These are phyloP conservation scores for Pelosia muscerda DNA, from an alignment of 2,888 invertebrate species.

Conservation along the genomic window DNA sequence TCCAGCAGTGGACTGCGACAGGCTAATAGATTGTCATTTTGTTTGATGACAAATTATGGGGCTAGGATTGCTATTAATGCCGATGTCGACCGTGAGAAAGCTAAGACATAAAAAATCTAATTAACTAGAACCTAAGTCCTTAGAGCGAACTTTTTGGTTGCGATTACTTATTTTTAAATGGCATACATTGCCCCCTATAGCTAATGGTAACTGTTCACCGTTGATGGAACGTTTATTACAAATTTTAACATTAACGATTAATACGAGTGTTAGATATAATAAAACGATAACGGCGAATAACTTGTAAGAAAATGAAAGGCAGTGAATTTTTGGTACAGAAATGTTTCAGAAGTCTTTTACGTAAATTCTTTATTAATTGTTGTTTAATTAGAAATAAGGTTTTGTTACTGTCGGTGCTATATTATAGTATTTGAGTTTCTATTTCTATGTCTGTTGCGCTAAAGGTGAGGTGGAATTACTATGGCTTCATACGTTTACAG, in stretches of 20 bases:
- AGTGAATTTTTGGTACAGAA: slow-evolving; percentile 76
- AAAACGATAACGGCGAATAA: slow-evolving; percentile 73
- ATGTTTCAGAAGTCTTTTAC: slow-evolving; percentile 63
- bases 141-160: slow-evolving; percentile 87
- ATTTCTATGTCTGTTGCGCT: slow-evolving; percentile 21
- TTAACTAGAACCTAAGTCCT: slow-evolving; percentile 84
- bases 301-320: slow-evolving; percentile 69
- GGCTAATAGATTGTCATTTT: no score
- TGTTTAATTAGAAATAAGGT: slow-evolving; percentile 13
- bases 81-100: slow-evolving; percentile 60
- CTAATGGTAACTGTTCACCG: slow-evolving; percentile 87
- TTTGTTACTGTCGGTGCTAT: neutral
- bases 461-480: slow-evolving; percentile 27
- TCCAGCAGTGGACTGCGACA: no score
- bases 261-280: slow-evolving; percentile 67
- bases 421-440: neutral
- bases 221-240: slow-evolving; percentile 84
- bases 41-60: slow-evolving; percentile 34
- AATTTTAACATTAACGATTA: slow-evolving; percentile 79
- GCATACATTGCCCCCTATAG: slow-evolving; percentile 73
- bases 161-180: slow-evolving; percentile 81
- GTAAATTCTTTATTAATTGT: slow-evolving; percentile 20
- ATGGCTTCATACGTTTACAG: slow-evolving; percentile 29
- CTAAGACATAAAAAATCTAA: slow-evolving; percentile 65
- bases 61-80: slow-evolving; percentile 45